Base-by-base conservation (phyloP, 2,888 invertebrate species). In the Pharmacophagus antenor region DNA sequence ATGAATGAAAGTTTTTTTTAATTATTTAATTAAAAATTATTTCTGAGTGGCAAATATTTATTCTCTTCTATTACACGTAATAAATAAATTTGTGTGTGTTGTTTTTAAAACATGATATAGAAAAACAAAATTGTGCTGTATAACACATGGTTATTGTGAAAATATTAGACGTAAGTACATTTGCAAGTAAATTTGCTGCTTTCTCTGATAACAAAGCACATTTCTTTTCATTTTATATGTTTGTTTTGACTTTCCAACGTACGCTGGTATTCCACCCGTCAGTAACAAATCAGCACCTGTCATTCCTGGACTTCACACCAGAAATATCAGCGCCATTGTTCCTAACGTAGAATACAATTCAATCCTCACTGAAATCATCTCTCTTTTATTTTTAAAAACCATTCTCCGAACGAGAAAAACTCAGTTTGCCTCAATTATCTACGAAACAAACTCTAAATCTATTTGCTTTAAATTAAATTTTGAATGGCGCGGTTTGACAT, bases 241-340 rank as follows among this genome's bases (percentile, higher is more conserved):
- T 73, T 87, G 84, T 88, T 85, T 84, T 85, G 86, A 87, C 85
- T 78, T 73, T 63, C 64, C 66, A 63, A 74, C 74, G 78, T 80
- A 80, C 78, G 82, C 77, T 75, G 81, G 84, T 79, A 86, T 85
- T 77, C 78, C 59, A 59, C 65, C 77, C 79, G 84, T 84, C 75
- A 75, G 72, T 73, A 72, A 84, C 82, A 84, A 85, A 85, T 88
- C 87, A 85, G 76, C 88, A 82, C 82, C 84, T 85, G 87, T 82
- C 86, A 86, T 74, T 82, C 51, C 80, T 51, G 55, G 61, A 63
- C 60, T 48, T 47, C 41, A n/a, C n/a, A 50, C 55, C 65, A 65
- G 47, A 47, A 84, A 84, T 81, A 84, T 72, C 72, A 63, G 64
- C 65, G 73, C 82, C 74, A 87, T 86, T 86, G 86, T 87, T 81